Conservation (phyloP, 2,797 vertebrate genomes). For the Cryptoprocta ferox region DNA sequence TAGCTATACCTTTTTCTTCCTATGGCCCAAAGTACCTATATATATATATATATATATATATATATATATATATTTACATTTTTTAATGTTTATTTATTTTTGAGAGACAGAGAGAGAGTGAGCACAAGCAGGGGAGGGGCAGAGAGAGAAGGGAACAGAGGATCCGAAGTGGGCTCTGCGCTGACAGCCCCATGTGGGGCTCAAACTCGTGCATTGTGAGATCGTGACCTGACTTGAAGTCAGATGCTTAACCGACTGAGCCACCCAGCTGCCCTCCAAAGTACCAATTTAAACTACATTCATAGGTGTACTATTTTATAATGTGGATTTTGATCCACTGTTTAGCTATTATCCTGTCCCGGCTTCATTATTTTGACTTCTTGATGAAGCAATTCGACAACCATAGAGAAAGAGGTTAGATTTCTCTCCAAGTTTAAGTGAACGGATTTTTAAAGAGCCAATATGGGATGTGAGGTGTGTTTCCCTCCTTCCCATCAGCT, state of each 20-base stretch:
- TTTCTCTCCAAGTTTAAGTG: neutral
- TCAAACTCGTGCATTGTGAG: too few relatives aligned
- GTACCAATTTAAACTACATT: neutral
- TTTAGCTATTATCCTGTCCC: neutral
- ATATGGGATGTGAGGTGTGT: neutral
- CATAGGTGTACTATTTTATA: neutral
- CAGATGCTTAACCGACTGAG: too few relatives aligned
- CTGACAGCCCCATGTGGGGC: too few relatives aligned
- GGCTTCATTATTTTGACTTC: conserved; percentile 42
- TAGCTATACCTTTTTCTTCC: neutral
- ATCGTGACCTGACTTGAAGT: too few relatives aligned
- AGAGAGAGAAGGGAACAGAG: too few relatives aligned
- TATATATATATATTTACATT: too few relatives aligned
- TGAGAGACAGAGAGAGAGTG: too few relatives aligned
- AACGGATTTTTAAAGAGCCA: neutral
- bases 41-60: too few relatives aligned
- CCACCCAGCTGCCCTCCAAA: too few relatives aligned
- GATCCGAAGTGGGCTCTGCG: too few relatives aligned
- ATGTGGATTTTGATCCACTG: neutral
- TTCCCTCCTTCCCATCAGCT: neutral
- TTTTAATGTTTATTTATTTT: too few relatives aligned
- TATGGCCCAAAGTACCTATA: neutral
- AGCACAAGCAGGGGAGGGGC: too few relatives aligned
- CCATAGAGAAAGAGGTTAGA: neutral
- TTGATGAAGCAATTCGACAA: neutral